Percentiles rank a stretch among this genome's conserved stretches.
phyloP scores from a whole-genome alignment of 2,113 vertebrate species.

The Anseranas semipalmata region DNA sequence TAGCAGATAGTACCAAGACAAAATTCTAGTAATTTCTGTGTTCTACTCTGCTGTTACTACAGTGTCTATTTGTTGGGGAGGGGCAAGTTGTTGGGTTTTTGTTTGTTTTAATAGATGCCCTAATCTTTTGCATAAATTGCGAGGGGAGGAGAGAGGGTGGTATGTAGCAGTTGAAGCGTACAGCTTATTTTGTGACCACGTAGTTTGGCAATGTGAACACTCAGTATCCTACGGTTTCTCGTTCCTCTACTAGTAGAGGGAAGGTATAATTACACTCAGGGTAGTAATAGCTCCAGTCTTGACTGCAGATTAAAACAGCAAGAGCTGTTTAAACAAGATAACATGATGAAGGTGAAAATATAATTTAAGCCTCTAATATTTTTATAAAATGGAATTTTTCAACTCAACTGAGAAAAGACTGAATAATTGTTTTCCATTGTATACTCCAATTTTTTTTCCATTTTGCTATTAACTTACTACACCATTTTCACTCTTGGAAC shows the following conservation, averaged over 20 bases:
- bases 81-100: background rate
- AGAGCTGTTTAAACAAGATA: slow-evolving; percentile 52
- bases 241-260: background rate
- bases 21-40: background rate
- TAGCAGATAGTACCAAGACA: background rate
- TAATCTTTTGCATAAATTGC: background rate
- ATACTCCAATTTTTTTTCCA: background rate
- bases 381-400: background rate
- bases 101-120: background rate
- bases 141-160: background rate
- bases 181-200: background rate
- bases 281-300: background rate
- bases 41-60: background rate
- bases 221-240: background rate
- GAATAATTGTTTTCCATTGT: slow-evolving; percentile 6
- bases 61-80: background rate
- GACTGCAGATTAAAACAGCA: slow-evolving; percentile 18
- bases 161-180: background rate
- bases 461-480: background rate
- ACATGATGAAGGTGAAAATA: slow-evolving; percentile 11
- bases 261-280: background rate
- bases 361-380: background rate
- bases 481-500: background rate
- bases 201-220: background rate
- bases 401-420: background rate